These are phyloP conservation scores for Oopsacas minuta DNA, from an alignment of 37 sponge, comb jelly and placozoan genomes.

Conservation along the genomic window DNA sequence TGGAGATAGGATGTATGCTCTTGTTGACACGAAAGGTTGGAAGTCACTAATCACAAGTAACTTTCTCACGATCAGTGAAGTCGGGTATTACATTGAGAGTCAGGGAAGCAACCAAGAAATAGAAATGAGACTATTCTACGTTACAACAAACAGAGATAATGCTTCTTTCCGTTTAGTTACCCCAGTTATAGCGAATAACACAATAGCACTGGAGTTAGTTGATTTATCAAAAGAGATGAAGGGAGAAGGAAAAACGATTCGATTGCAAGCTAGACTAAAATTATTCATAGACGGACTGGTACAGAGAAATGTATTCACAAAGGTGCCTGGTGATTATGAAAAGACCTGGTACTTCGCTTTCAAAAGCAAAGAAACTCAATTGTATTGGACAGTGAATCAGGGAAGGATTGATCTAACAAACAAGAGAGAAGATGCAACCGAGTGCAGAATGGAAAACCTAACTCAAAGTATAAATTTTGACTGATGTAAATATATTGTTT, in stretches of 20 bases:
- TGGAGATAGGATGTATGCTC: neutral
- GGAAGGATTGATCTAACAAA: neutral
- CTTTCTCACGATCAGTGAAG: neutral
- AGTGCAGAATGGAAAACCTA: neutral
- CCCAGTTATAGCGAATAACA: neutral
- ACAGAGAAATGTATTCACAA: neutral
- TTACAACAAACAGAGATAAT: neutral
- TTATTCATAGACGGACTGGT: neutral
- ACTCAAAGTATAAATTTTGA: slow-evolving; percentile 16
- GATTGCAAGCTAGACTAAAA: neutral
- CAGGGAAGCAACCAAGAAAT: neutral
- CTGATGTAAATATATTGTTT: neutral
- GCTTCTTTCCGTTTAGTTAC: neutral
- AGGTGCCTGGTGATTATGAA: neutral
- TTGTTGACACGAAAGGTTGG: neutral
- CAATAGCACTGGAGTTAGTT: neutral
- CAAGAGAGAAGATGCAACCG: neutral
- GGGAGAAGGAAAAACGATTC: neutral
- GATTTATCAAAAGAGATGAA: neutral
- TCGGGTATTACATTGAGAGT: neutral
- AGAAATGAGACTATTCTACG: neutral
- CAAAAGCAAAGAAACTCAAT: neutral
- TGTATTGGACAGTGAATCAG: neutral
- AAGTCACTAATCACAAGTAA: neutral
- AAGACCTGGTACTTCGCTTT: neutral